phyloP scores from a whole-genome alignment of 2,113 vertebrate species.

The Ibidorhyncha struthersii region DNA sequence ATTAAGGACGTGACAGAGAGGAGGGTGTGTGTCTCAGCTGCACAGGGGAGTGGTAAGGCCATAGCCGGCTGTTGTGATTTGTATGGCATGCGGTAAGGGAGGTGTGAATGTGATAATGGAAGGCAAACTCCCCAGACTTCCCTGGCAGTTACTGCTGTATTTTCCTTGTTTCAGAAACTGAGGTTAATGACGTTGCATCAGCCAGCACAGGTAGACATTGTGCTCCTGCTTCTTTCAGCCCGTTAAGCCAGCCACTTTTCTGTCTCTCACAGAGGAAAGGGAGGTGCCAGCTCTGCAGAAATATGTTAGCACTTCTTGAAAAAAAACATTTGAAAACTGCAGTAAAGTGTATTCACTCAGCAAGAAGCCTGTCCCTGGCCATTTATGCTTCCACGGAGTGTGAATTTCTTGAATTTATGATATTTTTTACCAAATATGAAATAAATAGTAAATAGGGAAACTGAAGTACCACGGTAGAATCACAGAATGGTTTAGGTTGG shows the following conservation, averaged over 20 bases:
- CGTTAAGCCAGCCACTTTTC: not conserved
- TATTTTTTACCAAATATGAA: not conserved
- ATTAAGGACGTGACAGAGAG: fast-evolving
- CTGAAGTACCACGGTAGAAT: not conserved
- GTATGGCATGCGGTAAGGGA: fast-evolving
- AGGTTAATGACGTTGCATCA: fast-evolving
- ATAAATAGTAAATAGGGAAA: not conserved
- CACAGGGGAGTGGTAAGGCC: not conserved
- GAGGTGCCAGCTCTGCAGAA: not conserved
- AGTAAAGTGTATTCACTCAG: not conserved
- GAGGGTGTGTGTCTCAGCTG: fast-evolving
- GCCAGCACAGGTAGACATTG: not conserved
- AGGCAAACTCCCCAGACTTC: not conserved
- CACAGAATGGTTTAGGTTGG: no score
- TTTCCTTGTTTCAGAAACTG: not conserved
- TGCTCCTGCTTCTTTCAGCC: not conserved
- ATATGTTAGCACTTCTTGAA: not conserved
- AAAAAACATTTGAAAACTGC: not conserved
- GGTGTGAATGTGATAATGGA: not conserved
- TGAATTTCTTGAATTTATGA: not conserved
- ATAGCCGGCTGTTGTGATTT: not conserved
- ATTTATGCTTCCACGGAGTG: not conserved
- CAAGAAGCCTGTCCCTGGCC: not conserved
- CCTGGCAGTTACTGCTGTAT: not conserved
- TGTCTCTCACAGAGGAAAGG: not conserved